These are phyloP conservation scores for Tenthredo scrophulariae DNA, from an alignment of 2,888 invertebrate genomes.

Conservation along the genomic window DNA sequence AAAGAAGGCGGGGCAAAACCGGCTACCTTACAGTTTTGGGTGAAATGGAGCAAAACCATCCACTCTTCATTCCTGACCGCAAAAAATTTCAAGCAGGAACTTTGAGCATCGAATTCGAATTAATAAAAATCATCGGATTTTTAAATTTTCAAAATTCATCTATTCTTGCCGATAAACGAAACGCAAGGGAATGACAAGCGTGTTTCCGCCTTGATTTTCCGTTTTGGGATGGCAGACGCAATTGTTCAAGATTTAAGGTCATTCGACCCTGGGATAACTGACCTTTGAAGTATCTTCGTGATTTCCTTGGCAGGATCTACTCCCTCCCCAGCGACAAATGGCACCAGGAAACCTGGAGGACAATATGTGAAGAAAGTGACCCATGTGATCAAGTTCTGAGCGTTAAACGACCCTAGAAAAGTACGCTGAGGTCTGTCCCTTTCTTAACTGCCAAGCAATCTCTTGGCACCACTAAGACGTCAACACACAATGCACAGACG, in stretches of 20 bases:
- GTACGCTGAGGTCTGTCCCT: constrained; percentile 9
- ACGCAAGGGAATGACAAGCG: background rate
- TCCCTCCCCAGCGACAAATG: background rate
- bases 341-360: background rate
- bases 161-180: background rate
- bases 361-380: constrained; percentile 37
- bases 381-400: background rate
- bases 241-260: background rate
- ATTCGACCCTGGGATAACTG: background rate
- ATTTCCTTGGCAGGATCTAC: constrained; percentile 1
- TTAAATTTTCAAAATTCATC: no score
- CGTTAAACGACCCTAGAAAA: background rate
- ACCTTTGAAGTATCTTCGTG: background rate
- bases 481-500: constrained; percentile 55
- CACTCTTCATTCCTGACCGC: background rate
- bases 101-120: background rate
- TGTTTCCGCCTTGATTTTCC: background rate
- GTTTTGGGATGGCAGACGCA: background rate
- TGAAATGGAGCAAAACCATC: background rate
- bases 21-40: background rate
- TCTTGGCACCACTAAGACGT: constrained; percentile 12
- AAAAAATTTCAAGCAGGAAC: background rate
- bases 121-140: background rate
- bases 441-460: constrained; percentile 39
- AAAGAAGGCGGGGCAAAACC: background rate